A percentile compares a stretch with the other conserved stretches of the same genome.
These are phyloP conservation scores for Maniola hyperantus DNA, from an alignment of 2,888 invertebrate species.

Conservation along the genomic window DNA sequence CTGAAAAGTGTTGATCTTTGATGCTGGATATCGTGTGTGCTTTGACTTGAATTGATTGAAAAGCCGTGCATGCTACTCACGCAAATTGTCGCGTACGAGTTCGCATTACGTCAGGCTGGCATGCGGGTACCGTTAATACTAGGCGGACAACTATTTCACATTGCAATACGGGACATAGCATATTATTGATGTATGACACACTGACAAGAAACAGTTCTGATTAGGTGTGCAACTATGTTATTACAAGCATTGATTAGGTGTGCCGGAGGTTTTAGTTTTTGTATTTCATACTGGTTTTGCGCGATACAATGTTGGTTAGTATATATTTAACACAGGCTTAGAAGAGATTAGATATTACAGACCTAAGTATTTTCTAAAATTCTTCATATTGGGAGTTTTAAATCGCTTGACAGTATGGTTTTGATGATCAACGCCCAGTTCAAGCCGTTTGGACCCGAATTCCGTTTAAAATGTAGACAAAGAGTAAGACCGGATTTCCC, in stretches of 20 bases:
- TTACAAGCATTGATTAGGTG: neutral
- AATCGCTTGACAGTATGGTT: too few relatives aligned
- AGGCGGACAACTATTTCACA: constrained; percentile 20
- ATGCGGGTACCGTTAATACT: constrained; percentile 44
- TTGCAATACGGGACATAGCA: constrained; percentile 15
- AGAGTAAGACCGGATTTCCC: too few relatives aligned
- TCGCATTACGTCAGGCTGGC: constrained; percentile 37
- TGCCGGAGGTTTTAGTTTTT: neutral
- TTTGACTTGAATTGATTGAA: constrained; percentile 35
- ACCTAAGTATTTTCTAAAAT: too few relatives aligned
- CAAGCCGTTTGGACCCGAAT: too few relatives aligned
- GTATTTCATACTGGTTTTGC: neutral
- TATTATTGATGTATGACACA: constrained; percentile 10
- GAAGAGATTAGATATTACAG: too few relatives aligned
- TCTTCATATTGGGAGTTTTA: too few relatives aligned
- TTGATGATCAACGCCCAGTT: too few relatives aligned
- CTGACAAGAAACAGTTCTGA: neutral
- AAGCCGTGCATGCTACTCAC: constrained; percentile 38
- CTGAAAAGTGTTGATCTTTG: too few relatives aligned
- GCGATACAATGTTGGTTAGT: neutral
- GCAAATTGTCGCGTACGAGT: constrained; percentile 33
- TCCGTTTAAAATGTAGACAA: too few relatives aligned
- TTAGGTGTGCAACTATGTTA: constrained; percentile 5
- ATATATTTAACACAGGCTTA: too few relatives aligned
- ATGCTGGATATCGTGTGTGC: neutral